Conservation (phyloP, 2,888 invertebrate genomes). For the Pimpla rufipes region DNA sequence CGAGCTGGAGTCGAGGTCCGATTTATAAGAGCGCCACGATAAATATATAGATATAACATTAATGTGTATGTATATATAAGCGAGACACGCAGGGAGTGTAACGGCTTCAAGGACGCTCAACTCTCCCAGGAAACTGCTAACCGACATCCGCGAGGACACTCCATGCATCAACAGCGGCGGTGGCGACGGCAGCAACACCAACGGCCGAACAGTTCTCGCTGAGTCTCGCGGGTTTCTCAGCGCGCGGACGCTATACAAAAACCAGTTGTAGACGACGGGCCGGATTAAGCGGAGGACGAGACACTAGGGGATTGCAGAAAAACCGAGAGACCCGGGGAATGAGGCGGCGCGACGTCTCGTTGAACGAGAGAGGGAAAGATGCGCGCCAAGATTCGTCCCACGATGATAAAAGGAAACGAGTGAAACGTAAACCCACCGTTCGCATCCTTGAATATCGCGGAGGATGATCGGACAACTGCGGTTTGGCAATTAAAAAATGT, state of each 20-base stretch:
- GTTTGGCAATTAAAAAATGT: neutral
- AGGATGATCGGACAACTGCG: neutral
- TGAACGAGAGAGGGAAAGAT: conserved; percentile 35
- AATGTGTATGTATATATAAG: conserved; percentile 28
- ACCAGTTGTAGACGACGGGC: conserved; percentile 66
- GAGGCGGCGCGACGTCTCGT: conserved; percentile 23
- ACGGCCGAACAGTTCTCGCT: conserved; percentile 49
- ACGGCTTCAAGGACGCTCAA: conserved; percentile 82
- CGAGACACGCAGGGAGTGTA: conserved; percentile 76
- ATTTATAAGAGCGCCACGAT: conserved; percentile 69
- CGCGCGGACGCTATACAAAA: no score
- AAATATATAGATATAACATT: conserved; percentile 8
- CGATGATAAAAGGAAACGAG: conserved; percentile 17
- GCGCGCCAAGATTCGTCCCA: conserved; percentile 30
- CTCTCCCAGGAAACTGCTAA: conserved; percentile 83
- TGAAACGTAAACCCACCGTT: neutral
- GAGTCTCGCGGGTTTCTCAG: conserved; percentile 37
- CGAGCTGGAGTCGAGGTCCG: conserved; percentile 72
- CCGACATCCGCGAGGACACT: conserved; percentile 82
- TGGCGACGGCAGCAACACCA: conserved; percentile 6
- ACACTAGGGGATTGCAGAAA: conserved; percentile 46
- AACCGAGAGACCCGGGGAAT: conserved; percentile 47
- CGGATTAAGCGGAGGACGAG: conserved; percentile 48
- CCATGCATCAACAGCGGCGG: conserved; percentile 56
- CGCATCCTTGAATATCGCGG: conserved; percentile 2